Evolutionary conservation across 2,797 vertebrate species (phyloP).

Genomic region (Balearica regulorum): DNA sequence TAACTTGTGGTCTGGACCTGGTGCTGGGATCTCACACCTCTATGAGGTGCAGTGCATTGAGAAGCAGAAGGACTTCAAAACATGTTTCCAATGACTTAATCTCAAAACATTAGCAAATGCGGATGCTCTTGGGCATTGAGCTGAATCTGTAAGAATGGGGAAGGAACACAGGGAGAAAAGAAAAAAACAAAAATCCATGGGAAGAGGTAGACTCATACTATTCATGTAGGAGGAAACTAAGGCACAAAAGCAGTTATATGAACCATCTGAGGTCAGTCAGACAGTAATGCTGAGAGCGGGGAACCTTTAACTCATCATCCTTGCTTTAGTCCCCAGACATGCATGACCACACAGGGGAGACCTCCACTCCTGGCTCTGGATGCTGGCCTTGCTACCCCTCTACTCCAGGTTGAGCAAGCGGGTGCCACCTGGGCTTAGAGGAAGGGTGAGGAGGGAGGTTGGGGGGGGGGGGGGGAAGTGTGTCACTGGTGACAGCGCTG

Average conservation of each 20-base stretch:
- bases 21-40: not conserved
- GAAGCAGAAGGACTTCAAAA: not conserved
- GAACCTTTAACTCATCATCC: not conserved
- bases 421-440: not conserved
- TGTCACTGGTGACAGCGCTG: not conserved
- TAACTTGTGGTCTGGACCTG: not conserved
- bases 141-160: not conserved
- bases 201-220: rapidly evolving
- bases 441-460: not conserved
- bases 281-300: not conserved
- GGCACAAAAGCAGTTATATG: not conserved
- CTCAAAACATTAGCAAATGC: not conserved
- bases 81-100: not conserved
- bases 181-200: not conserved
- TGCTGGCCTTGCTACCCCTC: not conserved
- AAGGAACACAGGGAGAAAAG: not conserved
- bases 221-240: not conserved
- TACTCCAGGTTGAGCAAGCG: rapidly evolving
- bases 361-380: rapidly evolving
- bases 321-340: not conserved
- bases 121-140: not conserved
- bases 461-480: rapidly evolving
- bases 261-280: not conserved
- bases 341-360: not conserved
- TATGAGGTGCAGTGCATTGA: not conserved